Evolutionary conservation across 2,113 vertebrate species (phyloP).

Genomic region (Sander vitreus): DNA sequence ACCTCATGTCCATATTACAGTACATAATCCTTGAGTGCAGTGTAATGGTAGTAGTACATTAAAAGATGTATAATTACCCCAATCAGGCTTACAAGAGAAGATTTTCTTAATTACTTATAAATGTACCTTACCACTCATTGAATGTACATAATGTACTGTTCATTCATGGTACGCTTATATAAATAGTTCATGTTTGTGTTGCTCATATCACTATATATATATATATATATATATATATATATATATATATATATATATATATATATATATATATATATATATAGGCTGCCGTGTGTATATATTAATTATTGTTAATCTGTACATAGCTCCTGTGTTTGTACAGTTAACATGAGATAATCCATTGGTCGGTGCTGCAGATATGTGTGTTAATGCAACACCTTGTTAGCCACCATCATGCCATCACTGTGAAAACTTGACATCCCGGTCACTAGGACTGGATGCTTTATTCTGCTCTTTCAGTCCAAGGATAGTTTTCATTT

Average conservation of each 20-base stretch:
- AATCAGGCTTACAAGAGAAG: slow-evolving; percentile 42
- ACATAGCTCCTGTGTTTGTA: slow-evolving; percentile 76
- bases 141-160: slow-evolving; percentile 60
- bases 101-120: slow-evolving; percentile 40
- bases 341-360: slow-evolving; percentile 64
- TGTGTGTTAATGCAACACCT: slow-evolving; percentile 61
- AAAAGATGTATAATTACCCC: slow-evolving; percentile 39
- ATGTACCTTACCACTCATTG: slow-evolving; percentile 41
- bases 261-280: too few relatives aligned
- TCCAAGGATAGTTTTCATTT: slow-evolving; percentile 57
- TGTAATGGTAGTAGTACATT: slow-evolving; percentile 39
- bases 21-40: slow-evolving; percentile 52
- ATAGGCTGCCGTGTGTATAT: slow-evolving; percentile 59
- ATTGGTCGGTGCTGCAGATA: slow-evolving; percentile 70
- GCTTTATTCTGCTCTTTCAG: slow-evolving; percentile 65
- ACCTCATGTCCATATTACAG: slow-evolving; percentile 64
- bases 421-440: slow-evolving; percentile 86
- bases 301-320: slow-evolving; percentile 63
- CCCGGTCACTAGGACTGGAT: slow-evolving; percentile 63
- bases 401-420: slow-evolving; percentile 72
- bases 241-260: too few relatives aligned
- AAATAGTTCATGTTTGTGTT: slow-evolving; percentile 61
- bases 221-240: too few relatives aligned
- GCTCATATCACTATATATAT: slow-evolving; percentile 54
- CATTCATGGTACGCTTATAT: slow-evolving; percentile 54